Conservation (phyloP, 2,113 vertebrate genomes). For the Psilopsiagon aurifrons region DNA sequence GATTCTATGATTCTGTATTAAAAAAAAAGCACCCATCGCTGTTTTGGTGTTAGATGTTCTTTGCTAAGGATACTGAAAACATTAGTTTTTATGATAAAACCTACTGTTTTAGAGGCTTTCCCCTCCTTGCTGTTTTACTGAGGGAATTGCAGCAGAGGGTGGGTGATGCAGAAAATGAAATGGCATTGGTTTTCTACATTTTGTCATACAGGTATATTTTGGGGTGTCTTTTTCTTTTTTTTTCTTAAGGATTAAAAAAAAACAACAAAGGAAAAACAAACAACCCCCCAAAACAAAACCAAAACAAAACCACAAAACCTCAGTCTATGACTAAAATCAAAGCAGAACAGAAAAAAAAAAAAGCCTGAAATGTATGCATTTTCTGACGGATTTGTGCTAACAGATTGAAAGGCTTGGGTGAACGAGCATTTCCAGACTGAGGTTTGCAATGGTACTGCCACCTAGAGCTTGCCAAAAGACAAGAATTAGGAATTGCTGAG, state of each 20-base stretch:
- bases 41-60: background rate
- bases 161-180: background rate
- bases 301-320: background rate
- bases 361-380: background rate
- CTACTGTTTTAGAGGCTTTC: background rate
- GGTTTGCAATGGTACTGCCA: background rate
- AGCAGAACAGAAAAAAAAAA: background rate
- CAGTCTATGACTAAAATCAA: background rate
- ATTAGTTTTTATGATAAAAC: conserved; percentile 10
- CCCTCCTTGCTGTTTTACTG: background rate
- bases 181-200: background rate
- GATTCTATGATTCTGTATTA: no score
- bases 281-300: background rate
- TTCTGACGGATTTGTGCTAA: background rate
- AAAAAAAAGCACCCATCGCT: background rate
- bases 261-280: background rate
- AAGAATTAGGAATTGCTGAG: background rate
- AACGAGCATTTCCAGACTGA: background rate
- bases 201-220: background rate
- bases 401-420: background rate
- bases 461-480: background rate
- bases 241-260: background rate
- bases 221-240: background rate
- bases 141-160: background rate
- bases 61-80: background rate